Evolutionary conservation across 2,113 vertebrate genomes (phyloP).

Genomic region (Atractosteus spatula): DNA sequence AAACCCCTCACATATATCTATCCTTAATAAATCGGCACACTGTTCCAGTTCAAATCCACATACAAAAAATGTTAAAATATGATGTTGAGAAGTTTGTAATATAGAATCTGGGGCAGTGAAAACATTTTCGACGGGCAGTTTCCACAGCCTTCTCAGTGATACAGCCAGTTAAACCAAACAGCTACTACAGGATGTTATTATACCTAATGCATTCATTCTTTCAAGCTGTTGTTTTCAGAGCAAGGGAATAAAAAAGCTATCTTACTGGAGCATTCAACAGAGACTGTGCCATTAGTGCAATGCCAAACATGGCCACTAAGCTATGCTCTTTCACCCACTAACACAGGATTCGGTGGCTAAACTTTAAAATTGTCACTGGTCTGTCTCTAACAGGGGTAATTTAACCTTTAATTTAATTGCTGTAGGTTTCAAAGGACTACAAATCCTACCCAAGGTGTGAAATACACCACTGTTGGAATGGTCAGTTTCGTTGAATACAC

Average conservation of each 20-base stretch:
- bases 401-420: background rate
- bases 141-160: too few species aligned
- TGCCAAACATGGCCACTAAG: constrained; percentile 29
- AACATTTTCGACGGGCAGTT: too few species aligned
- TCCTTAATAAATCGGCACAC: background rate
- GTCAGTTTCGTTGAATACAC: too few species aligned
- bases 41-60: too few species aligned
- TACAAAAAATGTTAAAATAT: too few species aligned
- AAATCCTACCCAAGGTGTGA: background rate
- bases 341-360: background rate
- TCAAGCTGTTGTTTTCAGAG: too few species aligned
- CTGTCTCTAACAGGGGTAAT: background rate
- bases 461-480: background rate
- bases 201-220: background rate
- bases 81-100: too few species aligned
- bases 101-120: too few species aligned
- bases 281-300: background rate
- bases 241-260: background rate
- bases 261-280: background rate
- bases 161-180: background rate
- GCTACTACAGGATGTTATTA: too few species aligned
- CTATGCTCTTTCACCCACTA: constrained; percentile 2
- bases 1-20: background rate
- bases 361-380: constrained; percentile 1
- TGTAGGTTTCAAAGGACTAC: background rate